A percentile compares a stretch with the other conserved stretches of the same genome.
These are phyloP conservation scores for Picathartes gymnocephalus DNA, from an alignment of 2,113 vertebrate species.

Conservation along the genomic window DNA sequence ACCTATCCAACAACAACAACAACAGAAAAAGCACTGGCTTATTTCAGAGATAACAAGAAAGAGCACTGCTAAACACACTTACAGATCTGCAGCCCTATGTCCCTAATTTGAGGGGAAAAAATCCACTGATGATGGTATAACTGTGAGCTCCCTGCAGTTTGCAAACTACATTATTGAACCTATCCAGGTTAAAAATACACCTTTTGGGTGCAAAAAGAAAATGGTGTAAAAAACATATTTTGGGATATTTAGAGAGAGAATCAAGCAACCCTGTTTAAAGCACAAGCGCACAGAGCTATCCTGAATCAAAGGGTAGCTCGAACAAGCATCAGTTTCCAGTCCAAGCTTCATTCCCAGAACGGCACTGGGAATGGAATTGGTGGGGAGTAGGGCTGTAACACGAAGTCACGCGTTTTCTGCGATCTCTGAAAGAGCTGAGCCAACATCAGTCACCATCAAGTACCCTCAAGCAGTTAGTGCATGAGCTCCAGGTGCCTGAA, in stretches of 20 bases:
- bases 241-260: neutral
- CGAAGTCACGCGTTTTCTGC: rapidly evolving
- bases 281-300: neutral
- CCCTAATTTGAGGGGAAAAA: neutral
- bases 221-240: no score
- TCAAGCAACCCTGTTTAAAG: neutral
- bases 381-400: neutral
- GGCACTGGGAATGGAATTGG: neutral
- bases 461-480: neutral
- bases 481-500: neutral
- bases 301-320: neutral
- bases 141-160: neutral
- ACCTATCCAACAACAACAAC: no score
- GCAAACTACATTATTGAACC: neutral
- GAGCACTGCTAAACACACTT: neutral
- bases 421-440: neutral
- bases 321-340: neutral
- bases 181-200: neutral
- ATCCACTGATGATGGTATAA: neutral
- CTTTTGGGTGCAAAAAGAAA: no score
- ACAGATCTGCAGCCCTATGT: neutral
- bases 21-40: neutral
- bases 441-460: neutral
- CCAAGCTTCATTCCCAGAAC: neutral
- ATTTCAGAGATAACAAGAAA: neutral